phyloP scores from a whole-genome alignment of 2,888 invertebrate species.

The Cryptocephalus moraei region DNA sequence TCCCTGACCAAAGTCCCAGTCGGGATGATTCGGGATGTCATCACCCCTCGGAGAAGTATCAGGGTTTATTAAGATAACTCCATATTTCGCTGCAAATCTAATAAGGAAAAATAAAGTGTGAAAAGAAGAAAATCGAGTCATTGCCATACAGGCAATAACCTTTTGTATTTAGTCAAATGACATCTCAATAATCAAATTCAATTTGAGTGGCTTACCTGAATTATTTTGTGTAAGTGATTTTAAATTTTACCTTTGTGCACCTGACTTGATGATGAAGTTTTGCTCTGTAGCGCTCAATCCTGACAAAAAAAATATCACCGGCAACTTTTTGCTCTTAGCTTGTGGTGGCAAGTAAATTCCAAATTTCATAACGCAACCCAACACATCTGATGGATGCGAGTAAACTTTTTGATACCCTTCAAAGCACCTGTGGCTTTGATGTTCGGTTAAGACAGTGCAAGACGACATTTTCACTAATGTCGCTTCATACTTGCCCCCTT shows the following conservation, averaged over 20 bases:
- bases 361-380: constrained; percentile 88
- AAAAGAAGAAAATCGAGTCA: too few species aligned
- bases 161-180: too few species aligned
- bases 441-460: neutral
- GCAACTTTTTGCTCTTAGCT: constrained; percentile 52
- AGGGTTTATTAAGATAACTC: constrained; percentile 80
- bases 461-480: neutral
- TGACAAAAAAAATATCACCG: constrained; percentile 84
- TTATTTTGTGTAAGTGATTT: neutral
- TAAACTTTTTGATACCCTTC: constrained; percentile 79
- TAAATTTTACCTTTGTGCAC: constrained; percentile 60
- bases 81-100: constrained; percentile 71
- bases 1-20: constrained; percentile 90
- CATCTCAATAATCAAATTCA: too few species aligned
- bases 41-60: constrained; percentile 92
- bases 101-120: constrained; percentile 4
- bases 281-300: constrained; percentile 89
- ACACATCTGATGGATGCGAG: constrained; percentile 63
- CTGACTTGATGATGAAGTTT: constrained; percentile 91
- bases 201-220: too few species aligned
- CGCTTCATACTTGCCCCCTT: too few species aligned
- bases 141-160: too few species aligned
- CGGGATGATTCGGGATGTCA: constrained; percentile 85
- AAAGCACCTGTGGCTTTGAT: constrained; percentile 49
- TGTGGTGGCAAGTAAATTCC: constrained; percentile 84